These are phyloP conservation scores for Poecilia gillii DNA, from an alignment of 2,797 vertebrate species.

Conservation along the genomic window DNA sequence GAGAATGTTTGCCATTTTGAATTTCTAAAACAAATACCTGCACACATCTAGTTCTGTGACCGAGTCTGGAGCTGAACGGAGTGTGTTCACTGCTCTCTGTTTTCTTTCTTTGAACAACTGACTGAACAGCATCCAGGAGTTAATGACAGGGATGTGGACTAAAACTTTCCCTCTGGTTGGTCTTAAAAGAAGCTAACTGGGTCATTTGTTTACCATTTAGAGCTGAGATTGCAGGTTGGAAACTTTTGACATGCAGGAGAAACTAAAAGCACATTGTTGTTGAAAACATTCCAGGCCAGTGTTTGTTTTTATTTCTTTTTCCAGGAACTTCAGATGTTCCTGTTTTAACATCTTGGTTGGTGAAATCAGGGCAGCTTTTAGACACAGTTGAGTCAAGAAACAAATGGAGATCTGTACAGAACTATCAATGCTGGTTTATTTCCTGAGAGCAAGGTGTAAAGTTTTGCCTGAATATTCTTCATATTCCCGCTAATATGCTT, in stretches of 20 bases:
- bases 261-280: neutral
- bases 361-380: too few species aligned
- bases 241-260: neutral
- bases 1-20: neutral
- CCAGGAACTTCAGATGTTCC: neutral
- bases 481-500: slow-evolving; percentile 20
- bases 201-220: neutral
- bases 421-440: neutral
- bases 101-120: neutral
- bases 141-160: neutral
- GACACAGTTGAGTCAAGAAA: neutral
- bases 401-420: too few species aligned
- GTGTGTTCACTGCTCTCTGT: neutral
- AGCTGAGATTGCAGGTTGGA: neutral
- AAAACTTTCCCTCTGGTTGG: neutral
- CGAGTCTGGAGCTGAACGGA: neutral
- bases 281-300: neutral
- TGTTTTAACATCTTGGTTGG: neutral
- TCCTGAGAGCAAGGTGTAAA: neutral
- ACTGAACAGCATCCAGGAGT: neutral
- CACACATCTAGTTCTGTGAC: neutral
- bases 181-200: neutral
- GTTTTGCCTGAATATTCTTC: slow-evolving; percentile 4
- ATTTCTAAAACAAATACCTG: neutral
- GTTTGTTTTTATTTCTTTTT: neutral